These are phyloP conservation scores for Mola mola DNA, from an alignment of 2,113 vertebrate genomes.

Conservation along the genomic window DNA sequence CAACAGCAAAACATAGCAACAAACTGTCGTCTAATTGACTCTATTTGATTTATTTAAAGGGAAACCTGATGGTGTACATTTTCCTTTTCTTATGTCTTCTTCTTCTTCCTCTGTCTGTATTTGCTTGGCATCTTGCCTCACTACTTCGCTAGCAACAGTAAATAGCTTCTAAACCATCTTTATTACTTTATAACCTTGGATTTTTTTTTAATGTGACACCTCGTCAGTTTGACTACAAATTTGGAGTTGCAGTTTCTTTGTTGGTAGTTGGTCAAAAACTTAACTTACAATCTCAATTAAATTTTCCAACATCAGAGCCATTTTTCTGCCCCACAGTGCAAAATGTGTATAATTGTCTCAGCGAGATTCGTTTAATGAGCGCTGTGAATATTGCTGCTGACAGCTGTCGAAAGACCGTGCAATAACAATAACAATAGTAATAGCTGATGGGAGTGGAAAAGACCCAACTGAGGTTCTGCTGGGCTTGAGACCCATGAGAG, in stretches of 20 bases:
- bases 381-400: constrained; percentile 53
- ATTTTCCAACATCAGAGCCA: constrained; percentile 17
- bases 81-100: too few species aligned
- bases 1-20: background rate
- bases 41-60: constrained; percentile 22
- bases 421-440: constrained; percentile 50
- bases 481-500: constrained; percentile 19
- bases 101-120: too few species aligned
- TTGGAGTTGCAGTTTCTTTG: constrained; percentile 18
- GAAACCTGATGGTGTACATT: constrained; percentile 22
- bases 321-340: constrained; percentile 19
- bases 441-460: constrained; percentile 33
- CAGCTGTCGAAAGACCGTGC: constrained; percentile 46
- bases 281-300: constrained; percentile 27
- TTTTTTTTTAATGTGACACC: constrained; percentile 6
- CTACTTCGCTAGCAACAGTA: too few species aligned
- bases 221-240: constrained; percentile 24
- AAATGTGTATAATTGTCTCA: constrained; percentile 46
- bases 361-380: constrained; percentile 49
- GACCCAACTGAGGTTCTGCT: constrained; percentile 42
- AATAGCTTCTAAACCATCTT: too few species aligned
- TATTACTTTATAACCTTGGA: background rate
- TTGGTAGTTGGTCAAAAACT: constrained; percentile 8
- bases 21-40: too few species aligned
- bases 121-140: too few species aligned